Percentiles rank a stretch among this genome's conserved stretches.
phyloP scores from a whole-genome alignment of 2,113 vertebrate genomes.

The Ptilorrhoa leucosticta region DNA sequence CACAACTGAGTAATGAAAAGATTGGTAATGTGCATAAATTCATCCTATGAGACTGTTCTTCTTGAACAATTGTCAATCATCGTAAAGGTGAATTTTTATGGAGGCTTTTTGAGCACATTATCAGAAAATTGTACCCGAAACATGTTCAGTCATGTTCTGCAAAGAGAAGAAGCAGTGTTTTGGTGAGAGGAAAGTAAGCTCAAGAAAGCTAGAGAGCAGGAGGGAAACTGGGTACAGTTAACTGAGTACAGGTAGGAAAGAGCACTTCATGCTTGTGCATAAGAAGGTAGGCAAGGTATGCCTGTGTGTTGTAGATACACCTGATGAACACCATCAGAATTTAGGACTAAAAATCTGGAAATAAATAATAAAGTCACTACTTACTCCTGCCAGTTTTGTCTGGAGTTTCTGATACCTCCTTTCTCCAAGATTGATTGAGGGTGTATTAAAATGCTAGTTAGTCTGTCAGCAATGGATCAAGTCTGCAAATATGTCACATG shows the following conservation, averaged over 20 bases:
- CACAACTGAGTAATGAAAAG: conserved; percentile 35
- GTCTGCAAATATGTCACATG: background rate
- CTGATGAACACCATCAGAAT: background rate
- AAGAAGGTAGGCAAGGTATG: background rate
- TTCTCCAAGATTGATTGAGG: background rate
- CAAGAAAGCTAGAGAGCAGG: background rate
- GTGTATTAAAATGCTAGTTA: background rate
- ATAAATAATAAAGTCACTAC: background rate
- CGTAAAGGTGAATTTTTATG: conserved; percentile 3
- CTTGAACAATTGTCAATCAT: background rate
- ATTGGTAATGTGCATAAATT: conserved; percentile 22
- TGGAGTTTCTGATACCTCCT: background rate
- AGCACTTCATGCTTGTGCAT: background rate
- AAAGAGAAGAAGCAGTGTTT: background rate
- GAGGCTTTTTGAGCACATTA: background rate
- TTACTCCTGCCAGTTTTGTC: background rate
- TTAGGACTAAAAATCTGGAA: background rate
- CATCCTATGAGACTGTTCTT: conserved; percentile 10
- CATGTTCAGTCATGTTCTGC: background rate
- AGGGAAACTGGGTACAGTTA: background rate
- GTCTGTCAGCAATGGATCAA: background rate
- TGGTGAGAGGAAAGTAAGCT: background rate
- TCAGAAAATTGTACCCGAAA: background rate
- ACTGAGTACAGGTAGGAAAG: background rate
- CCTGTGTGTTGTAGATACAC: background rate